Percentiles rank a stretch among this genome's conserved stretches.
Conservation (phyloP, 2,113 vertebrate genomes). For the Seriola quinqueradiata region DNA sequence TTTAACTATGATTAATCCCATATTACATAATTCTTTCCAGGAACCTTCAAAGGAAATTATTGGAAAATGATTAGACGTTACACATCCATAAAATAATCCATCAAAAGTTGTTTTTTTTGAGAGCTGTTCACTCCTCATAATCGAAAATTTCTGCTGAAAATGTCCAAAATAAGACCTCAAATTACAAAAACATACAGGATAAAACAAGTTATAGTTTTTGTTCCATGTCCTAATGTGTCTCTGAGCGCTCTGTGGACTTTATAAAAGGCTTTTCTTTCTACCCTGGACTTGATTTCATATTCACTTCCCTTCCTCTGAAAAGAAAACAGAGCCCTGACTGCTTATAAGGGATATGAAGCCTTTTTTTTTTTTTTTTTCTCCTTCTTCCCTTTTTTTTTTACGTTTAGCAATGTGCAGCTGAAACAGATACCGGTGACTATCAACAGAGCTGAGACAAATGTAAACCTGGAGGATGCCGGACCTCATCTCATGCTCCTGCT, state of each 20-base stretch:
- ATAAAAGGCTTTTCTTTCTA: conserved; percentile 47
- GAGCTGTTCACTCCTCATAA: background rate
- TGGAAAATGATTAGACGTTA: background rate
- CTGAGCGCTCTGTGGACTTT: background rate
- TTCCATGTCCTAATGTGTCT: background rate
- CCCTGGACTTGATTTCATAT: conserved; percentile 52
- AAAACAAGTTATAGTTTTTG: background rate
- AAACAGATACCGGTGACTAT: conserved; percentile 38
- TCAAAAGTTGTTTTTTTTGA: too few species aligned
- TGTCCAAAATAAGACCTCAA: background rate
- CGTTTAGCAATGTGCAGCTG: background rate
- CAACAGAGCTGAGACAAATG: conserved; percentile 56
- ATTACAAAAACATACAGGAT: background rate
- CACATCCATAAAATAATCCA: too few species aligned
- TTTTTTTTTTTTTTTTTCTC: background rate
- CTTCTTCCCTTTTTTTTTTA: background rate
- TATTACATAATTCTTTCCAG: background rate
- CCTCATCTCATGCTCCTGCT: conserved; percentile 46
- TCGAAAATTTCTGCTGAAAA: background rate
- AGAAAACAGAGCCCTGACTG: conserved; percentile 50
- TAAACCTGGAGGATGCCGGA: conserved; percentile 62
- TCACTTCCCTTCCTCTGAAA: conserved; percentile 67
- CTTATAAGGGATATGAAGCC: background rate
- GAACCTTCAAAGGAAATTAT: background rate
- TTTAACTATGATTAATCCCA: background rate